Conservation (phyloP, 2,797 vertebrate species). For the Melanotaenia parkinsoni region DNA sequence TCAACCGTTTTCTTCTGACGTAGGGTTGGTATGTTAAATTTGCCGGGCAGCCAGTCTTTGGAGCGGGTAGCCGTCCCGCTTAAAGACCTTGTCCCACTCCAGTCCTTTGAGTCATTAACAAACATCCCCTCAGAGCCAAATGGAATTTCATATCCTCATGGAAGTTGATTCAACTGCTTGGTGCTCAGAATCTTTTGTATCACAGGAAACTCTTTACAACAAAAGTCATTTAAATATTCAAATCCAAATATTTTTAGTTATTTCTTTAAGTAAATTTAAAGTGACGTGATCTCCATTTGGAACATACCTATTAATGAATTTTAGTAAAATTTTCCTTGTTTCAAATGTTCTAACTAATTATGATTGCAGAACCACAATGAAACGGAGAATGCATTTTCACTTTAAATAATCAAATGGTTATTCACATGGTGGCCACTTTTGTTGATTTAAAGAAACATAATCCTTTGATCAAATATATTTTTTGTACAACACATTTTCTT, state of each 20-base stretch:
- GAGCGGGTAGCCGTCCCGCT: not conserved
- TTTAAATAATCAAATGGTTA: not conserved
- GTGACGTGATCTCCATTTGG: not conserved
- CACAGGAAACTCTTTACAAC: not conserved
- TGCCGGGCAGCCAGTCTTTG: not conserved
- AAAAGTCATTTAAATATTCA: not conserved
- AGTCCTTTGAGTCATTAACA: constrained; percentile 68
- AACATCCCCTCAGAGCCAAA: constrained; percentile 51
- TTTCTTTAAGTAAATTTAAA: not conserved
- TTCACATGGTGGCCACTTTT: too few species aligned
- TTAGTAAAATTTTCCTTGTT: not conserved
- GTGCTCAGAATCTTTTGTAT: not conserved
- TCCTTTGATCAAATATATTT: not conserved
- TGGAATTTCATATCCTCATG: constrained; percentile 82
- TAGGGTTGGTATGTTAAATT: not conserved
- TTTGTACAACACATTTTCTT: not conserved
- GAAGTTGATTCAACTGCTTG: constrained; percentile 45
- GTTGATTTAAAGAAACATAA: not conserved
- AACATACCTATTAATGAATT: not conserved
- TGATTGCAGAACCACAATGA: not conserved
- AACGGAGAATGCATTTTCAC: not conserved
- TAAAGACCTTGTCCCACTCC: constrained; percentile 34
- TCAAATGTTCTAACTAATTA: not conserved
- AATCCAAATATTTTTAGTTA: not conserved
- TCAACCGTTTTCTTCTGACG: too few species aligned